Base-by-base conservation (phyloP, 2,888 invertebrate genomes). In the Alloplasta piceator region DNA sequence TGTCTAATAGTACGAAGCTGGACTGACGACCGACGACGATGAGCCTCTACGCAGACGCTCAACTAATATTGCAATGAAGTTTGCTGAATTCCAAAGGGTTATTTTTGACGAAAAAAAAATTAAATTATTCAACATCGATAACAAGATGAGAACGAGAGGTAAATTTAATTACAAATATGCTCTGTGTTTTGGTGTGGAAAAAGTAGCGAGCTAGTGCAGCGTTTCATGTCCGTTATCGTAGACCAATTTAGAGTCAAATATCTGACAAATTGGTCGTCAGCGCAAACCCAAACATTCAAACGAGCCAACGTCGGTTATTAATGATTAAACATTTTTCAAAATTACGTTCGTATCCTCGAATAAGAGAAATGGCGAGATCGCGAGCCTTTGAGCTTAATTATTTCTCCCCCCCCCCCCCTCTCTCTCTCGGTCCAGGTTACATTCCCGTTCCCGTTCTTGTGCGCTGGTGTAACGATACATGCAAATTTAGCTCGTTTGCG, bases 221-320 rank as follows among this genome's bases (percentile, higher is more conserved):
- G 3, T 26, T 26, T 26, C 26, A 26, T 26, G 26, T 3, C 3
- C 26, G 26, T 26, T 26, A 26, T 26, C 26, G 26, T 26, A 26
- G 1, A 38, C 14, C 74, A 67, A 38, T 58, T 66, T 67, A 38
- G 78, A 71, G 71, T 83, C 78, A 79, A 83, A 75, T 73, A 75
- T 84, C 82, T 83, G 80, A 80, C 75, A 84, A 84, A 84, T 84
- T 83, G 83, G 83, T 83, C 84, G 83, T 84, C 84, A 82, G 84
- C 75, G 77, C 67, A 67, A 77, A 78, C 77, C 80, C 82, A 83
- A 84, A 80, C 83, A 78, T 64, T 80, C 82, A 83, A 84, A 81
- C 84, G 77, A 74, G 76, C 82, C 71, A 82, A 70, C 82, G 79
- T 77, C 75, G 73, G 79, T 84, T 83, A 82, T 84, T 84, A 83